Percentiles rank a stretch among this genome's conserved stretches.
phyloP scores from a whole-genome alignment of 1,140 invertebrate species.

The Carcinoscorpius rotundicauda region DNA sequence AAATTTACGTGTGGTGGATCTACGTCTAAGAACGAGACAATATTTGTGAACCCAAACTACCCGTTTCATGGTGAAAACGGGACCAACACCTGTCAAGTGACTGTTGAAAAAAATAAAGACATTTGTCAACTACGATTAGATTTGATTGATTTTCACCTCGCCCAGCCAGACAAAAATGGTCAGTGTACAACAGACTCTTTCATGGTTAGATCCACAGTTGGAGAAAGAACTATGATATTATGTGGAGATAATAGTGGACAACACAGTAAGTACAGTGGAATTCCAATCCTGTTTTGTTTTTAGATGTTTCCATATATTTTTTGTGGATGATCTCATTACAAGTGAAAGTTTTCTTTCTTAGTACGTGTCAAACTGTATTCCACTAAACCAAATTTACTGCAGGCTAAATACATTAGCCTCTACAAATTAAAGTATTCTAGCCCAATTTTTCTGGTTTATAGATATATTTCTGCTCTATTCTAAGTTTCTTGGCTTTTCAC shows the following conservation, averaged over 20 bases:
- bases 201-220: slow-evolving; percentile 47
- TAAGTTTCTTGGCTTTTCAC: no score
- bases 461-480: no score
- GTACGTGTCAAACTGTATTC: no score
- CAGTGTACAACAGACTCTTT: slow-evolving; percentile 55
- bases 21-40: slow-evolving; percentile 66
- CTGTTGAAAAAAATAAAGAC: slow-evolving; percentile 46
- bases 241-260: slow-evolving; percentile 74
- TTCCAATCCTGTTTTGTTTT: no score
- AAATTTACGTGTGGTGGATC: slow-evolving; percentile 56
- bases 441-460: no score
- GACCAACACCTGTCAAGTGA: slow-evolving; percentile 53
- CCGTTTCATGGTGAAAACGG: slow-evolving; percentile 48
- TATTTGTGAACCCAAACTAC: slow-evolving; percentile 68
- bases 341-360: no score
- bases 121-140: slow-evolving; percentile 69
- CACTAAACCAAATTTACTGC: no score
- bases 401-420: no score
- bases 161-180: slow-evolving; percentile 57
- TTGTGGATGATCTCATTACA: no score
- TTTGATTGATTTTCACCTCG: slow-evolving; percentile 55
- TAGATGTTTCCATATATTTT: no score
- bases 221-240: slow-evolving; percentile 50
- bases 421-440: no score
- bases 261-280: slow-evolving; percentile 48